Percentiles rank a stretch among this genome's conserved stretches.
Evolutionary conservation across 2,113 vertebrate species (phyloP).

Genomic region (Excalfactoria chinensis): DNA sequence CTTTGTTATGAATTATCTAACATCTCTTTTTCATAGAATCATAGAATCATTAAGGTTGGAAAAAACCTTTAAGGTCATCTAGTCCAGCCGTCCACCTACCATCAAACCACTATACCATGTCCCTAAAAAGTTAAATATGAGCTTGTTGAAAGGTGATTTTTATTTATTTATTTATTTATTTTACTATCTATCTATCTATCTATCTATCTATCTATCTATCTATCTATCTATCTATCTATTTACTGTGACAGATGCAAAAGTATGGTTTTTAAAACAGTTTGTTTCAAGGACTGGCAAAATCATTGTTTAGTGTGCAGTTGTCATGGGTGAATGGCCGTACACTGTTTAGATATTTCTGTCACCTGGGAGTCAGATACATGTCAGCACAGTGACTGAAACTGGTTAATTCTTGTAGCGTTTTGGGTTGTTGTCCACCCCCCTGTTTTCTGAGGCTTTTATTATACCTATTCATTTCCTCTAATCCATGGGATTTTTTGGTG

Average conservation of each 20-base stretch:
- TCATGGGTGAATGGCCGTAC: neutral
- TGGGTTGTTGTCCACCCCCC: neutral
- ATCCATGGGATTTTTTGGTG: neutral
- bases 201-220: neutral
- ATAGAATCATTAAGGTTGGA: too few species aligned
- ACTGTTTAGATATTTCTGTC: neutral
- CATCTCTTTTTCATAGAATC: neutral
- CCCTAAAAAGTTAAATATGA: neutral
- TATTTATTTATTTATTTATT: too few species aligned
- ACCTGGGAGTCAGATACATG: neutral
- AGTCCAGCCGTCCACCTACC: too few species aligned
- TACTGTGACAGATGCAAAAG: neutral
- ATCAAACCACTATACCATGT: too few species aligned
- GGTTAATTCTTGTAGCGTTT: fast-evolving
- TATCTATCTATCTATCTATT: neutral
- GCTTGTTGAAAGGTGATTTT: neutral
- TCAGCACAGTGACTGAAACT: neutral
- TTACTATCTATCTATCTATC: neutral
- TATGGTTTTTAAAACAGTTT: neutral
- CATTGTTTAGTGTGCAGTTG: neutral
- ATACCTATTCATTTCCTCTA: neutral
- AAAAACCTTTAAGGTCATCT: too few species aligned
- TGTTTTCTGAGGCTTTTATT: neutral
- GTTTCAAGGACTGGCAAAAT: neutral
- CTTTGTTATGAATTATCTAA: neutral